These are phyloP conservation scores for Agonopterix subpropinquella DNA, from an alignment of 2,888 invertebrate species.

Conservation along the genomic window DNA sequence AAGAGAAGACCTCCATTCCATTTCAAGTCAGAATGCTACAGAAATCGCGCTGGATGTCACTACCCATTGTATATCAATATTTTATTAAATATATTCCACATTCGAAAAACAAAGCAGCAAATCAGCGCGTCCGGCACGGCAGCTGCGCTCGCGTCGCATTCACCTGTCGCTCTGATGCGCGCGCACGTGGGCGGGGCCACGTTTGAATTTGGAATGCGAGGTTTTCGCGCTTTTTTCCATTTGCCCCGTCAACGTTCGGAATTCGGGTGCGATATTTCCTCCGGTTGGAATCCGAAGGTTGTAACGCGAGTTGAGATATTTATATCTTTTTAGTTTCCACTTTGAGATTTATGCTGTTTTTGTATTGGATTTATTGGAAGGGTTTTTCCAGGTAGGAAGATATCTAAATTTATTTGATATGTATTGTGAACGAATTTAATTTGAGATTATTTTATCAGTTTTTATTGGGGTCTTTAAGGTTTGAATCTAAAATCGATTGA, in stretches of 20 bases:
- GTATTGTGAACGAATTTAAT: too few species aligned
- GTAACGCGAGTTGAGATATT: constrained; percentile 61
- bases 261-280: constrained; percentile 75
- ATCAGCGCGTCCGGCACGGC: constrained; percentile 41
- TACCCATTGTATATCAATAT: constrained; percentile 64
- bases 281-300: constrained; percentile 65
- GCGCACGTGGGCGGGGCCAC: constrained; percentile 62
- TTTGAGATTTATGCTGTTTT: constrained; percentile 55
- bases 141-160: constrained; percentile 41
- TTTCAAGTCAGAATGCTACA: constrained; percentile 23
- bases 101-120: constrained; percentile 53
- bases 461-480: too few species aligned
- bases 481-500: too few species aligned
- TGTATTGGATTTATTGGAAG: constrained; percentile 49
- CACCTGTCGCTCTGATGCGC: constrained; percentile 60
- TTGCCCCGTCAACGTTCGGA: constrained; percentile 60
- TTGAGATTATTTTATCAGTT: too few species aligned
- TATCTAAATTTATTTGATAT: too few species aligned
- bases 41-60: constrained; percentile 41
- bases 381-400: constrained; percentile 46
- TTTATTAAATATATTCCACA: constrained; percentile 54
- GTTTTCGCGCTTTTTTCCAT: constrained; percentile 60
- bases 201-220: constrained; percentile 42
- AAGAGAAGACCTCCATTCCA: constrained; percentile 24
- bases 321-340: constrained; percentile 42